Evolutionary conservation across 1,140 invertebrate species (phyloP), one percentile per base, ranked within the genome.

Genomic region (Lanistes nyassanus): DNA sequence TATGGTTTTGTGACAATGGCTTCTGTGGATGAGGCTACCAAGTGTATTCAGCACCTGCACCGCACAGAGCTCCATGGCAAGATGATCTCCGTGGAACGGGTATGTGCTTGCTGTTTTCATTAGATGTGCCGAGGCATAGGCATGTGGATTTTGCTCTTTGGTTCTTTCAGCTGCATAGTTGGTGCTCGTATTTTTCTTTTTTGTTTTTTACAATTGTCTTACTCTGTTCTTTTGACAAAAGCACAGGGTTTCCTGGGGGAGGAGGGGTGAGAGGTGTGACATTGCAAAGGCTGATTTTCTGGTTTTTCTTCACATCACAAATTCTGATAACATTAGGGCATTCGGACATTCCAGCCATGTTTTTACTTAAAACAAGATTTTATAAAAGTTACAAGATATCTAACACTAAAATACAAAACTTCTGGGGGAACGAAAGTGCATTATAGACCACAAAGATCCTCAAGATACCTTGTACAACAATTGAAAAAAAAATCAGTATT

Each of bases 1-100:
- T 98, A 97, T 88, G 97, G 97, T 42, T 97, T 97, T 88, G 95
- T 98, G 4, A 97, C 96, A 0, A 97, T 98, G 95, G 93, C 93
- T 1, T 94, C 94, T 31, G 92, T 93, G 53, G 94, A 95, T 76
- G 96, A 98, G 90, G 96, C 96, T 9, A 92, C 94, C 29, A 94
- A 95, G 80, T 97, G 96, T 88, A 97, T 98, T 82, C 93, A 95
- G 83, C 92, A 96, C 89, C 90, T 98, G 19, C 95, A 98, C 88
- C 92, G 94, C 73, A 97, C 96, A 53, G 95, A 98, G 89, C 90
- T 98, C 34, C 95, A 98, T 89, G 96, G 96, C 7, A 93, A 95
- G 76, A 95, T 97, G 88, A 98, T 98, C 84, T 95, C 94, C 13
- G 95, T 98, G 62, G 96, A 97, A 89, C 95, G 95, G 89, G 96